Base-by-base conservation (phyloP, 2,113 vertebrate genomes). In the Etheostoma spectabile region DNA sequence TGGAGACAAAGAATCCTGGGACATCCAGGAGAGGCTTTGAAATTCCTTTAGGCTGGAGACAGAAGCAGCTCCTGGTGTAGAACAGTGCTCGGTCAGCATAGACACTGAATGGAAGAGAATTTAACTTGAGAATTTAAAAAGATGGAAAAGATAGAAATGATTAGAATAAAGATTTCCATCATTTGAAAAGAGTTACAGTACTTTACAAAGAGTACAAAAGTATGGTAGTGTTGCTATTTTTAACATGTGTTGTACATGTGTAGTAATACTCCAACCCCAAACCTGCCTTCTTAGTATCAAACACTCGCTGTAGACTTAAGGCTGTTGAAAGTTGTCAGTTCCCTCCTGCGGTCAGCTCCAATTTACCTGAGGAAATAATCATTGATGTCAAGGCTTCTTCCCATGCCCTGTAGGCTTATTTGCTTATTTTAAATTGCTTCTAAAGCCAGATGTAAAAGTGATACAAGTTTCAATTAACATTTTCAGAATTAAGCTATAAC, bases 11-110 rank as follows among this genome's bases (percentile, higher is more conserved):
- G 93, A 80, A 82, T 90, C 90, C 90, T 86, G 65, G 91, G 92
- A 94, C 95, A 91, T 94, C 82, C 92, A 90, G 91, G 88, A 94
- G 92, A 89, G 88, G 87, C 89, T 93, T 94, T 93, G 86, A 92
- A 94, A 93, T 93, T 87, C 46, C 88, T 71, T 82, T 92, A 86
- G 88, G 92, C 73, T 87, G 82, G 86, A 91, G 91, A 88, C 72
- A 46, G 90, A 83, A 80, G 86, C 66, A 35, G 82, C 76, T 89
- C 72, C 75, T 78, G 83, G 55, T 86, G 79, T 67, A 70, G 84
- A 86, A 88, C 76, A 83, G 84, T 76, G 60, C 57, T 87, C 67
- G 48, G 74, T 79, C 80, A 80, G 45, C 69, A 78, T 49, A 83
- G 73, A 83, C 72, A 82, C 3, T 16, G 16, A 83, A 65, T 77